Evolutionary conservation across 2,888 invertebrate genomes (phyloP).

Genomic region (Aphidius colemani): DNA sequence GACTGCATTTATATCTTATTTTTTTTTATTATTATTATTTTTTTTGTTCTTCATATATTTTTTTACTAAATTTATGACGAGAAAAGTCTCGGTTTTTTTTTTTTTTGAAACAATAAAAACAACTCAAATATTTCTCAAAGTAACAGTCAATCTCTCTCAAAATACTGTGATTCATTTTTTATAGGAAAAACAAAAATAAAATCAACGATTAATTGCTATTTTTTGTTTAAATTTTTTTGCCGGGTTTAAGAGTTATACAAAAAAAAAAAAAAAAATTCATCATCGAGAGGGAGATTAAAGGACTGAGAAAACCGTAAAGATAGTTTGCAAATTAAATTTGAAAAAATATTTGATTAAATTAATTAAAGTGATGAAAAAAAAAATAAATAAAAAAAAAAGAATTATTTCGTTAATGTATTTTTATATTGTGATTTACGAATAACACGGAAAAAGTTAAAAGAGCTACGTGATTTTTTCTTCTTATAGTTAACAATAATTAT

Average conservation of each 20-base stretch:
- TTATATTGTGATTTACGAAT: constrained; percentile 50
- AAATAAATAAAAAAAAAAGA: constrained; percentile 33
- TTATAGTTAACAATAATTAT: constrained; percentile 21
- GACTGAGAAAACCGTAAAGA: not conserved
- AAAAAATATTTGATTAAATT: constrained; percentile 20
- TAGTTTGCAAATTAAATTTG: not conserved
- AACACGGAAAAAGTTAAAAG: constrained; percentile 21
- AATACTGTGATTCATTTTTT: not conserved
- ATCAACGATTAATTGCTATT: not conserved
- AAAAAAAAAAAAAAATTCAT: constrained; percentile 15
- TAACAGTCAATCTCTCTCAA: not conserved
- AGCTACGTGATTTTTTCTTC: constrained; percentile 29
- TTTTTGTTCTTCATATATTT: constrained; percentile 1
- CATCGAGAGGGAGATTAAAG: constrained; percentile 19
- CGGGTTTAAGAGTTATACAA: not conserved
- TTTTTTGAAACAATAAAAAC: not conserved
- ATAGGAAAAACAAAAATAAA: not conserved
- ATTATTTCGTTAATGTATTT: constrained; percentile 52
- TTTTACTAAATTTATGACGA: too few species aligned
- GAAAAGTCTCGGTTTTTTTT: too few species aligned
- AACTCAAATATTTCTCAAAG: constrained; percentile 4
- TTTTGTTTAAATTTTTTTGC: not conserved
- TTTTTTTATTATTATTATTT: not conserved
- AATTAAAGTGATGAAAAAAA: constrained; percentile 17
- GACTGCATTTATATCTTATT: not conserved